A percentile compares a stretch with the other conserved stretches of the same genome.
Evolutionary conservation across 2,797 vertebrate genomes (phyloP).

Genomic region (Ctenopoma kingsleyae): DNA sequence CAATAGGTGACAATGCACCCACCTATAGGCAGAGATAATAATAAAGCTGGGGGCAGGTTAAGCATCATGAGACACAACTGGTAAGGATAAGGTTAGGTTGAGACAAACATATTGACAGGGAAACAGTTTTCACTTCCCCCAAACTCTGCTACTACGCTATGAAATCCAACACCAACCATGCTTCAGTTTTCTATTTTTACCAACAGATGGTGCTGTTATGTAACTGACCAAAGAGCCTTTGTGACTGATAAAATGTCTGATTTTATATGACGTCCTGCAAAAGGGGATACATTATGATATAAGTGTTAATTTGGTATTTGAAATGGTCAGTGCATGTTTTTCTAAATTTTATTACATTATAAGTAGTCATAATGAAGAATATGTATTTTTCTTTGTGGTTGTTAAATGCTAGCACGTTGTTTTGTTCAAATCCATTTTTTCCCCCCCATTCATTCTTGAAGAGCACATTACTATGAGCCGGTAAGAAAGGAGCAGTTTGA

Average conservation of each 20-base stretch:
- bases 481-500: neutral
- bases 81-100: neutral
- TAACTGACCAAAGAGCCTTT: conserved; percentile 47
- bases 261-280: conserved; percentile 37
- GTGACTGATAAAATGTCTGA: conserved; percentile 38
- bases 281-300: conserved; percentile 8
- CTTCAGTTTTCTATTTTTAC: conserved; percentile 39
- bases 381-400: neutral
- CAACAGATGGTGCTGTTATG: conserved; percentile 80
- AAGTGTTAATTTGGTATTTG: neutral
- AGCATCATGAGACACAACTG: neutral
- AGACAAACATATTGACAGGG: neutral
- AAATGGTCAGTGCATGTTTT: neutral
- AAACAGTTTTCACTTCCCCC: neutral
- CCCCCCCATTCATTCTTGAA: conserved; percentile 28
- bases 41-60: neutral
- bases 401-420: neutral
- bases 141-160: neutral
- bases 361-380: neutral
- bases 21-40: too few relatives aligned
- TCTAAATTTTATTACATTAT: neutral
- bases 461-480: neutral
- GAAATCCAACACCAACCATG: neutral
- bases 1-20: neutral
- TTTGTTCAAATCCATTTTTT: neutral